phyloP scores from a whole-genome alignment of 1,140 invertebrate genomes.

The Anastrepha obliqua region DNA sequence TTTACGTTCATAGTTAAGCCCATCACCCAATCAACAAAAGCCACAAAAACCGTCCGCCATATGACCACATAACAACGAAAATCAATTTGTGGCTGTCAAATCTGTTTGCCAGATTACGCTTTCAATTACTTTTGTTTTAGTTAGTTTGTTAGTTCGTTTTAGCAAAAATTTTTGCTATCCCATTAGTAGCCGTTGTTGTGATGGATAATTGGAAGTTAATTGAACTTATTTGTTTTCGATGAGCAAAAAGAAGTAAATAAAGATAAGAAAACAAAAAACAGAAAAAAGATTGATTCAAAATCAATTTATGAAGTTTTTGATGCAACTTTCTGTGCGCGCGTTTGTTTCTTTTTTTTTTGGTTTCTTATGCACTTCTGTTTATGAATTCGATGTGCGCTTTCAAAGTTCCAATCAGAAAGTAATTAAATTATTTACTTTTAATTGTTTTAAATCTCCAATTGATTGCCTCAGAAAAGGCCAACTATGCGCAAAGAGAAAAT shows the following conservation, averaged over 20 bases:
- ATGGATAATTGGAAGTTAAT: constrained; percentile 36
- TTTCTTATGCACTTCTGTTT: not conserved
- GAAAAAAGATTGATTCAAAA: not conserved
- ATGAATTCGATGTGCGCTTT: not conserved
- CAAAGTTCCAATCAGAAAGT: not conserved
- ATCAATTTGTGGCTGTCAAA: constrained; percentile 46
- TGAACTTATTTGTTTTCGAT: not conserved
- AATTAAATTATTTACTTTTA: not conserved
- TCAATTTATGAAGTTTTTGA: not conserved
- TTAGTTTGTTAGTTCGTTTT: not conserved
- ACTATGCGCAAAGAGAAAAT: too few relatives aligned
- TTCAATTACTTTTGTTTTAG: not conserved
- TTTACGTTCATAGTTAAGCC: not conserved
- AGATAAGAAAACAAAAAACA: not conserved
- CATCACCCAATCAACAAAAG: constrained; percentile 16
- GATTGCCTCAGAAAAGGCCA: not conserved
- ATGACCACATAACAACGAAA: constrained; percentile 32
- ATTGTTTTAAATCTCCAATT: not conserved
- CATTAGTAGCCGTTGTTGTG: not conserved
- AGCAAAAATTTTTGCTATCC: not conserved
- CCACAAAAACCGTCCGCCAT: not conserved
- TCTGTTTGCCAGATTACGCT: constrained; percentile 27
- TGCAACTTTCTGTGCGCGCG: too few relatives aligned
- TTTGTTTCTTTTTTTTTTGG: too few relatives aligned
- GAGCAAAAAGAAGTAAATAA: not conserved